Conservation (phyloP, 2,113 vertebrate genomes). For the Microcebus lehilahytsara region DNA sequence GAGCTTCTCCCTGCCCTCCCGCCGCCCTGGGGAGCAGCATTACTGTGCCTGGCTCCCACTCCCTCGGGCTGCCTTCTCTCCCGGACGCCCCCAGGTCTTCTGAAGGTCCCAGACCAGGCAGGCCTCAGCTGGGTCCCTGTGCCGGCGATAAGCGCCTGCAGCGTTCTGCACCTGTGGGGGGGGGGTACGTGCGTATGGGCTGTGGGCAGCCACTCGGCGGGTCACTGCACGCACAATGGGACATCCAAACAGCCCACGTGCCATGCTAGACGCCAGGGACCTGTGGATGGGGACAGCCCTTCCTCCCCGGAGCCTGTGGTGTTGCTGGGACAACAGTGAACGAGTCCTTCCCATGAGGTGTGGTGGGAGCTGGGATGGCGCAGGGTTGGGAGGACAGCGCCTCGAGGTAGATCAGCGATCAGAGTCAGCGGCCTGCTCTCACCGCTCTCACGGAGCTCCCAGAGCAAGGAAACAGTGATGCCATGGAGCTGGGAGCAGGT, state of each 20-base stretch:
- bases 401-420: neutral
- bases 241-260: neutral
- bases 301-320: neutral
- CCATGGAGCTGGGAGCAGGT: neutral
- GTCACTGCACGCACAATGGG: neutral
- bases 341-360: rapidly evolving
- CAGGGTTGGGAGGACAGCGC: neutral
- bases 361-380: neutral
- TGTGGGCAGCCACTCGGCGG: neutral
- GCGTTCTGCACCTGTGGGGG: neutral
- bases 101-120: neutral
- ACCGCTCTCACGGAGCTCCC: neutral
- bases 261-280: neutral
- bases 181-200: neutral
- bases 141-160: neutral
- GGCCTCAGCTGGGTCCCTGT: neutral
- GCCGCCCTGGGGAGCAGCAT: neutral
- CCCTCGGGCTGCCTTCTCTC: neutral
- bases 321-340: neutral
- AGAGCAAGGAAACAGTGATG: neutral
- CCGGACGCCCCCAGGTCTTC: neutral
- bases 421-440: neutral
- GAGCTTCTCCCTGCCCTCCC: neutral
- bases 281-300: neutral
- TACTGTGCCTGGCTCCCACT: neutral